Evolutionary conservation across 2,888 invertebrate species (phyloP).

Genomic region (Troides oblongomaculatus): DNA sequence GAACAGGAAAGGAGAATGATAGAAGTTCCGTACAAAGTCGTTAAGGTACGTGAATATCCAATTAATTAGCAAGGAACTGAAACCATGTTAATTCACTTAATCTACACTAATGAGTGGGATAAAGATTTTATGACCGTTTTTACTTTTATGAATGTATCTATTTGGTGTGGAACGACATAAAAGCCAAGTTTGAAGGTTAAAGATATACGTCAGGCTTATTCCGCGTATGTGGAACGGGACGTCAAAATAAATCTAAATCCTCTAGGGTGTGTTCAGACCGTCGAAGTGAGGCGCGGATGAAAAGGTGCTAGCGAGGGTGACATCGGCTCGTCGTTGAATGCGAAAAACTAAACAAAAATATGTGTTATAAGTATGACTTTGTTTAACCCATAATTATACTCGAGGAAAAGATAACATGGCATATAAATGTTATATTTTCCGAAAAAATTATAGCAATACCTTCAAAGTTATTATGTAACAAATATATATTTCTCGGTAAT

Average conservation of each 20-base stretch:
- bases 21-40: constrained; percentile 9
- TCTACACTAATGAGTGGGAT: constrained; percentile 29
- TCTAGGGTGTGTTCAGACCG: constrained; percentile 60
- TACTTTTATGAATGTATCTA: constrained; percentile 25
- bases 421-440: background rate
- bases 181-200: constrained; percentile 27
- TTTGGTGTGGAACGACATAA: constrained; percentile 20
- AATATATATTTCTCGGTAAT: background rate
- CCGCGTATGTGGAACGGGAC: constrained; percentile 35
- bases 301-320: constrained; percentile 64
- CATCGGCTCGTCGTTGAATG: constrained; percentile 44
- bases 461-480: background rate
- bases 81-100: constrained; percentile 28
- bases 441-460: background rate
- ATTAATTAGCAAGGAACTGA: constrained; percentile 26
- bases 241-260: constrained; percentile 59
- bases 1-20: background rate
- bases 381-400: too few relatives aligned
- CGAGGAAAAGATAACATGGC: too few relatives aligned
- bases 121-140: constrained; percentile 30
- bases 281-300: constrained; percentile 50
- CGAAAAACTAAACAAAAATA: background rate
- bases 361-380: too few relatives aligned
- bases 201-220: constrained; percentile 27
- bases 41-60: constrained; percentile 21